These are phyloP conservation scores for Ptychodera flava DNA, from an alignment of 35 echinoderm and acorn worm species.

Conservation along the genomic window DNA sequence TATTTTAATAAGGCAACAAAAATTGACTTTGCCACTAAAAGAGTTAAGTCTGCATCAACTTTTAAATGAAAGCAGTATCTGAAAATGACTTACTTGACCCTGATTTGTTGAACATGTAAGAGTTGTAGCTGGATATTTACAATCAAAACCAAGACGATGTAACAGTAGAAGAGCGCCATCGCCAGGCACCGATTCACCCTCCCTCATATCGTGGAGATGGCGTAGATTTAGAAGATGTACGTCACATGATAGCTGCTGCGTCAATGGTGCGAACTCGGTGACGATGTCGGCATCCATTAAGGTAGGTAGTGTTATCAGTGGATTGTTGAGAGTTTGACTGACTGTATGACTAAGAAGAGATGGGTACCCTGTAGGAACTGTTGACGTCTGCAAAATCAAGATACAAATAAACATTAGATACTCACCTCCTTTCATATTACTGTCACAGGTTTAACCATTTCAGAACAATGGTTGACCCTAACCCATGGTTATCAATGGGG, in stretches of 20 bases:
- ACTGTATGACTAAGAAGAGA: slow-evolving; percentile 72
- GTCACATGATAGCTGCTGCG: slow-evolving; percentile 71
- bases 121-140: slow-evolving; percentile 62
- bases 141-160: slow-evolving; percentile 88
- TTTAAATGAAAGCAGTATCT: no score
- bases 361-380: slow-evolving; percentile 52
- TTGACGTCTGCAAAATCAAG: neutral
- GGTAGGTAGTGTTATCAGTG: slow-evolving; percentile 40
- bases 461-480: no score
- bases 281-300: slow-evolving; percentile 39
- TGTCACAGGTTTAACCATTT: neutral
- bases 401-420: slow-evolving; percentile 3
- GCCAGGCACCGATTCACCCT: slow-evolving; percentile 35
- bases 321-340: slow-evolving; percentile 52
- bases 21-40: no score
- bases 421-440: neutral
- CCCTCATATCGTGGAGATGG: slow-evolving; percentile 30
- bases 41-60: no score
- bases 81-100: slow-evolving; percentile 69
- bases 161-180: slow-evolving; percentile 57
- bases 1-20: no score
- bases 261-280: slow-evolving; percentile 39
- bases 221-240: slow-evolving; percentile 83
- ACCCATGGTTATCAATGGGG: no score
- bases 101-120: slow-evolving; percentile 77